These are phyloP conservation scores for Morelia viridis DNA, from an alignment of 2,797 vertebrate species.

Conservation along the genomic window DNA sequence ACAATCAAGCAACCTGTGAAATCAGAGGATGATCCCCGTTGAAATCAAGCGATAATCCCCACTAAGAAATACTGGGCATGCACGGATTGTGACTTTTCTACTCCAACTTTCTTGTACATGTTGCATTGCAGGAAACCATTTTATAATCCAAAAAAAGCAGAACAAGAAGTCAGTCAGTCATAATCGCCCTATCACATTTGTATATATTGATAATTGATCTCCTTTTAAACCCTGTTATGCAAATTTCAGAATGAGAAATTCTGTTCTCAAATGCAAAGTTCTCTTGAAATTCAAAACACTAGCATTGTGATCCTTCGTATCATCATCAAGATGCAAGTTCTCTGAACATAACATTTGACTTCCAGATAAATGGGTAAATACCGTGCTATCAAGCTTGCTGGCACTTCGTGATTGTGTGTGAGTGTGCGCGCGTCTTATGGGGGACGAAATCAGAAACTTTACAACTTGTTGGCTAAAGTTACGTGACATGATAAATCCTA, in stretches of 20 bases:
- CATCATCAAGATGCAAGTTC: neutral
- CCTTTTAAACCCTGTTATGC: neutral
- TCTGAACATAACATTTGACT: neutral
- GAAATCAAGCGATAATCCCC: neutral
- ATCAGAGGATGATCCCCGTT: neutral
- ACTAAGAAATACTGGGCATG: neutral
- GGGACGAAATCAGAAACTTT: neutral
- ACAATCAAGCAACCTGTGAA: neutral
- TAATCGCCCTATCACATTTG: neutral
- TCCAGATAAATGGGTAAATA: neutral
- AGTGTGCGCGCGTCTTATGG: too few species aligned
- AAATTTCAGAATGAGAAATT: neutral
- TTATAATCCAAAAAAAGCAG: neutral
- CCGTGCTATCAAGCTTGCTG: neutral
- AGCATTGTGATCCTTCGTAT: neutral
- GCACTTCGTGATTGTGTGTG: neutral
- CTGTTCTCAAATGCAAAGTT: neutral
- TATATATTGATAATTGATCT: neutral
- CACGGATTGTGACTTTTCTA: neutral
- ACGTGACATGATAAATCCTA: neutral
- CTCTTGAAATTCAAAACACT: neutral
- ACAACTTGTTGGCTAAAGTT: neutral
- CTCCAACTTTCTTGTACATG: neutral
- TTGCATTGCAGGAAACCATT: neutral
- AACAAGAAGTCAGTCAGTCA: neutral